Evolutionary conservation across 2,888 invertebrate genomes (phyloP).

Genomic region (Tortrix viridana): DNA sequence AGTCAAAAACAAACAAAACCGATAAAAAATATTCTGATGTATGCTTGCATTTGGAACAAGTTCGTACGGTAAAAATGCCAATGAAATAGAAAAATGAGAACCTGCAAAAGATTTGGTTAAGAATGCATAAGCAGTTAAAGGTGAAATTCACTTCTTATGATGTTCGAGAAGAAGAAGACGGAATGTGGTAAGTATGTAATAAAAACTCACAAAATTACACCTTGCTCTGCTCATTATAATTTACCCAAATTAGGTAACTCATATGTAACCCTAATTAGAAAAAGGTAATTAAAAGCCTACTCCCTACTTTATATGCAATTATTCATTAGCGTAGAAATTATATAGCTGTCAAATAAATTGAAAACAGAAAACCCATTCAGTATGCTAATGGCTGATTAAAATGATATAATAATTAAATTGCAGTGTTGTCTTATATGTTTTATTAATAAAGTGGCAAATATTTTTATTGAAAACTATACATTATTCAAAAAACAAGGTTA

Average conservation of each 20-base stretch:
- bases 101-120: too few species aligned
- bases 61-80: too few species aligned
- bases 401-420: slow-evolving; percentile 26
- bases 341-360: slow-evolving; percentile 37
- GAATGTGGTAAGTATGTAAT: too few species aligned
- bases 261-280: slow-evolving; percentile 4
- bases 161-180: too few species aligned
- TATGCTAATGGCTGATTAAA: slow-evolving; percentile 30
- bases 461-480: too few species aligned
- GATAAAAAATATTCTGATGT: too few species aligned
- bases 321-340: slow-evolving; percentile 33
- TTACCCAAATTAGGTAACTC: neutral
- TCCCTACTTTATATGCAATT: slow-evolving; percentile 34
- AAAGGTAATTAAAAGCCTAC: slow-evolving; percentile 25
- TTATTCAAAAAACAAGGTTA: too few species aligned
- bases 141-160: too few species aligned
- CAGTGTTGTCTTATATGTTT: slow-evolving; percentile 2
- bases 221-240: neutral
- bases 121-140: too few species aligned
- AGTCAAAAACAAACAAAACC: too few species aligned
- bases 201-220: neutral
- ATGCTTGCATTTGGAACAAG: too few species aligned
- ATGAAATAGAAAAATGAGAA: too few species aligned
- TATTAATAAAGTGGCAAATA: neutral
- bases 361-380: slow-evolving; percentile 32